Conservation (phyloP, 1,140 invertebrate genomes). For the Anoplophora glabripennis region DNA sequence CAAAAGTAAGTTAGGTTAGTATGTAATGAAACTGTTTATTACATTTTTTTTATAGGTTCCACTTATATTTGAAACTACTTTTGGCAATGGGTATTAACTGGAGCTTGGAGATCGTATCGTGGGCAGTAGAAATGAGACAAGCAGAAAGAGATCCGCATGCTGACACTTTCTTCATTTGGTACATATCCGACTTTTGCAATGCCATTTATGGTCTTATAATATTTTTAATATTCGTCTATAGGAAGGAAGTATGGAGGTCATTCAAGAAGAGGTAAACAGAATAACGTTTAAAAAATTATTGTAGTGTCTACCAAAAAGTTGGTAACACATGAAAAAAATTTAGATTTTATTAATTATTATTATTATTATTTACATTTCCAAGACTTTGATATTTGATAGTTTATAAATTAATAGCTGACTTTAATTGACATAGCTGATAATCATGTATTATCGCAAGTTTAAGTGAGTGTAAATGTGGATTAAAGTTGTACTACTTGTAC, state of each 20-base stretch:
- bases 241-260: constrained; percentile 54
- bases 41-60: constrained; percentile 53
- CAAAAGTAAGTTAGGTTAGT: constrained; percentile 59
- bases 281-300: no score
- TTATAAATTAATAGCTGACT: no score
- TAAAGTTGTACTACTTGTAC: no score
- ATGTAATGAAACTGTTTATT: not conserved
- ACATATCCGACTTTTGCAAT: constrained; percentile 53
- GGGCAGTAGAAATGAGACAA: constrained; percentile 46
- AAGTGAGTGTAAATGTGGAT: no score
- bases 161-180: constrained; percentile 47
- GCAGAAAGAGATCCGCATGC: constrained; percentile 10
- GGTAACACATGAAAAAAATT: no score
- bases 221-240: constrained; percentile 62
- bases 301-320: no score
- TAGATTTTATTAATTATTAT: no score
- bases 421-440: no score
- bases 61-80: constrained; percentile 67
- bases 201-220: constrained; percentile 60
- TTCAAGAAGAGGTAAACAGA: constrained; percentile 50
- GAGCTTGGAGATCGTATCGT: constrained; percentile 68
- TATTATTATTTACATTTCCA: no score
- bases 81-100: constrained; percentile 74
- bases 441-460: no score
- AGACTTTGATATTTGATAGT: no score